phyloP scores from a whole-genome alignment of 2,113 vertebrate species.

The Gobius niger region DNA sequence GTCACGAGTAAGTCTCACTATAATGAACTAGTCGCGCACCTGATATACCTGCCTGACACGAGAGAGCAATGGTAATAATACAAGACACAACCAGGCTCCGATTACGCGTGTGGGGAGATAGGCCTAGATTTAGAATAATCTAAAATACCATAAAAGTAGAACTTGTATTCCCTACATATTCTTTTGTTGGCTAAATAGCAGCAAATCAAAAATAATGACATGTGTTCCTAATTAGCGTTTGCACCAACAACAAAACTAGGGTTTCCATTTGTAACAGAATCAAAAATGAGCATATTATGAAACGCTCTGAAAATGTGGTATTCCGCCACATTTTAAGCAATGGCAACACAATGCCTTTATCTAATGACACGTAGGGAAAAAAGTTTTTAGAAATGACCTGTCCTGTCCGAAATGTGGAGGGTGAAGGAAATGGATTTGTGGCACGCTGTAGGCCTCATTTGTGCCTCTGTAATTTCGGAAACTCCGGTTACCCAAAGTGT shows the following conservation, averaged over 20 bases:
- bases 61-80: background rate
- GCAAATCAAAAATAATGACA: conserved; percentile 65
- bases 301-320: too few species aligned
- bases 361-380: conserved; percentile 22
- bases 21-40: conserved; percentile 7
- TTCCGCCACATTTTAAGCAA: conserved; percentile 9
- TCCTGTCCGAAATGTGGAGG: conserved; percentile 46
- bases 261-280: conserved; percentile 28
- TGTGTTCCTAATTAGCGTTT: conserved; percentile 73
- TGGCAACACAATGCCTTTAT: conserved; percentile 21
- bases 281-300: conserved; percentile 32
- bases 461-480: conserved; percentile 73
- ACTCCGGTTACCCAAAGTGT: conserved; percentile 81
- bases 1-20: conserved; percentile 24
- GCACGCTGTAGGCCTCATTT: conserved; percentile 67
- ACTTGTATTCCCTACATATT: too few species aligned
- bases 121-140: background rate
- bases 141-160: background rate
- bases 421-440: conserved; percentile 71
- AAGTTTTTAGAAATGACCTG: conserved; percentile 31
- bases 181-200: conserved; percentile 51
- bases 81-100: background rate
- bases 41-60: conserved; percentile 11
- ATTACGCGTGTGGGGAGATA: background rate
- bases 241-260: conserved; percentile 40